Evolutionary conservation across 2,113 vertebrate genomes (phyloP).

Genomic region (Bothrops jararaca): DNA sequence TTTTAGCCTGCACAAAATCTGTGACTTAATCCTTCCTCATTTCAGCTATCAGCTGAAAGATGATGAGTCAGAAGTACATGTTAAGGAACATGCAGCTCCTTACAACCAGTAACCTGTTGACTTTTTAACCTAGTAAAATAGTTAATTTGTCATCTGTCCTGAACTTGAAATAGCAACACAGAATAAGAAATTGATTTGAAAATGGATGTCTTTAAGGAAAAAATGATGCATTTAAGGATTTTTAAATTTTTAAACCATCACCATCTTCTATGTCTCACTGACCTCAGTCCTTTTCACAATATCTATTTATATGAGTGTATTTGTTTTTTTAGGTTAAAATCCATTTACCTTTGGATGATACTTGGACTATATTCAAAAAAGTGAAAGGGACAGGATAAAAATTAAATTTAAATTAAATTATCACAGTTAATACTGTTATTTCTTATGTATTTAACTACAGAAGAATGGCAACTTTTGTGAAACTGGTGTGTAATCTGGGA

Average conservation of each 20-base stretch:
- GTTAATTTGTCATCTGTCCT: background rate
- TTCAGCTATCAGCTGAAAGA: background rate
- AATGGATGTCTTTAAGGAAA: background rate
- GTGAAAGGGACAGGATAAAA: background rate
- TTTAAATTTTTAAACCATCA: background rate
- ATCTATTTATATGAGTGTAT: background rate
- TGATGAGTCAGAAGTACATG: background rate
- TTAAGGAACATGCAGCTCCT: background rate
- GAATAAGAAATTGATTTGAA: background rate
- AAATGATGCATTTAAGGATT: background rate
- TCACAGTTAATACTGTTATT: background rate
- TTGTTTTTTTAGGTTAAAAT: background rate
- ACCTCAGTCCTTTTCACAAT: background rate
- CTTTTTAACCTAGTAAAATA: background rate
- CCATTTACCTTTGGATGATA: background rate
- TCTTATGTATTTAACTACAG: background rate
- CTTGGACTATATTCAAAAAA: background rate
- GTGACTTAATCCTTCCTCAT: background rate
- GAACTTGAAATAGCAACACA: background rate
- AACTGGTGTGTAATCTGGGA: background rate
- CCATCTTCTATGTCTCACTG: background rate
- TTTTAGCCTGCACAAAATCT: background rate
- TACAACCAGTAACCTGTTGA: background rate
- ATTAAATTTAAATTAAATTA: background rate
- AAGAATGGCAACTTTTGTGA: background rate